phyloP scores from a whole-genome alignment of 1,140 invertebrate species.

The Cotesia typhae region DNA sequence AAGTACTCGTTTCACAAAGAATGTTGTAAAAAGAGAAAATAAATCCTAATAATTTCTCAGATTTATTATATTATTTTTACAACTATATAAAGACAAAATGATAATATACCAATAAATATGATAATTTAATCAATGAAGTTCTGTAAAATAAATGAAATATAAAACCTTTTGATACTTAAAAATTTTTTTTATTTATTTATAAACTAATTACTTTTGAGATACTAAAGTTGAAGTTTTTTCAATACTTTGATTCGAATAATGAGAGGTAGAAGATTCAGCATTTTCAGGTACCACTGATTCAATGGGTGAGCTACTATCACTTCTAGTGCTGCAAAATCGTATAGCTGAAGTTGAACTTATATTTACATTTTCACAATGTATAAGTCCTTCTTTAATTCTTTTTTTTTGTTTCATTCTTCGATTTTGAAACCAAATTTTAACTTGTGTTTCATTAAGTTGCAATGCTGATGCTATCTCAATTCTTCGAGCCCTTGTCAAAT shows the following conservation, averaged over 20 bases:
- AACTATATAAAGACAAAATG: too few relatives aligned
- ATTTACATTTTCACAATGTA: constrained; percentile 69
- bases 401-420: constrained; percentile 94
- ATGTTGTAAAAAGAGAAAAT: too few relatives aligned
- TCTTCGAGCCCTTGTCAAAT: constrained; percentile 92
- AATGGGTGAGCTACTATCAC: constrained; percentile 65
- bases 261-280: constrained; percentile 26
- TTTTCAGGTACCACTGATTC: constrained; percentile 54
- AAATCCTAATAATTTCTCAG: too few relatives aligned
- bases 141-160: too few relatives aligned
- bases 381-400: constrained; percentile 88
- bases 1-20: too few relatives aligned
- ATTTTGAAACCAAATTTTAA: constrained; percentile 87
- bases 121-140: too few relatives aligned
- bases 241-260: constrained; percentile 45
- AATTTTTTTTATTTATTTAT: too few relatives aligned
- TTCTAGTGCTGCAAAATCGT: constrained; percentile 44
- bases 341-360: constrained; percentile 10
- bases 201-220: constrained; percentile 53
- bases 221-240: constrained; percentile 56
- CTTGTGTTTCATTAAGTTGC: constrained; percentile 96
- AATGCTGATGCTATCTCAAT: constrained; percentile 97
- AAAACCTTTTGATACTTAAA: too few relatives aligned
- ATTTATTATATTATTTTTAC: too few relatives aligned
- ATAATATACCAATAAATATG: too few relatives aligned